Base-by-base conservation (phyloP, 2,113 vertebrate genomes). In the Brachyhypopomus occidentalis region DNA sequence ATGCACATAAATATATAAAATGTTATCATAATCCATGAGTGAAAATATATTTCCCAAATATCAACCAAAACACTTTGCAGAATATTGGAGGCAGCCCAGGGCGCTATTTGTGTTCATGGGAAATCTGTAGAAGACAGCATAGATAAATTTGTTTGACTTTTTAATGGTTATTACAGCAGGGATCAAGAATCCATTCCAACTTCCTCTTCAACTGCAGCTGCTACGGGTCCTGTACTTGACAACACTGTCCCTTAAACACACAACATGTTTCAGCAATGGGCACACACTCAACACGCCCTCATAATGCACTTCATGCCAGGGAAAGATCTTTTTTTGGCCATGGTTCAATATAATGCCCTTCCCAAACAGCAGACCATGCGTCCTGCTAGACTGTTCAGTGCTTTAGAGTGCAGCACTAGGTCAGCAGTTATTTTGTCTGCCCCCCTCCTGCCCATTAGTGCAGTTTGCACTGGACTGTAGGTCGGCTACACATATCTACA, bases 331-430 rank as follows among this genome's bases (percentile, higher is more conserved):
- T 36, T 73, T 85, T 63, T 87, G 72, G 72, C 69, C 62, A 17
- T 23, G 83, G 62, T 48, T 79, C 82, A 81, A 78, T 86, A 79
- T 75, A 62, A 86, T 75, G 67, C 41, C 56, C n/a, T 64, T 72
- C 74, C 72, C 69, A 60, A 41, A 84, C 73, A 36, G 81, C 74
- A 73, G 82, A 91, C 92, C 80, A 80, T 80, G 84, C 84, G 85
- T 84, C 85, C 84, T 91, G 82, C 93, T 92, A 89, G 92, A 93
- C 85, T 84, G 91, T 94, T 94, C 93, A 92, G 87, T 87, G 86
- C 89, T 81, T 91, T 93, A 92, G 90, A 92, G 75, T 83, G 85
- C 85, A 86, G 59, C 79, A n/a, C 22, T 78, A 75, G 74, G 89
- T 93, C 92, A 94, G 92, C 93, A 93, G 85, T 92, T 84, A 85